Conservation (phyloP, 2,113 vertebrate genomes). For the Laterallus jamaicensis region DNA sequence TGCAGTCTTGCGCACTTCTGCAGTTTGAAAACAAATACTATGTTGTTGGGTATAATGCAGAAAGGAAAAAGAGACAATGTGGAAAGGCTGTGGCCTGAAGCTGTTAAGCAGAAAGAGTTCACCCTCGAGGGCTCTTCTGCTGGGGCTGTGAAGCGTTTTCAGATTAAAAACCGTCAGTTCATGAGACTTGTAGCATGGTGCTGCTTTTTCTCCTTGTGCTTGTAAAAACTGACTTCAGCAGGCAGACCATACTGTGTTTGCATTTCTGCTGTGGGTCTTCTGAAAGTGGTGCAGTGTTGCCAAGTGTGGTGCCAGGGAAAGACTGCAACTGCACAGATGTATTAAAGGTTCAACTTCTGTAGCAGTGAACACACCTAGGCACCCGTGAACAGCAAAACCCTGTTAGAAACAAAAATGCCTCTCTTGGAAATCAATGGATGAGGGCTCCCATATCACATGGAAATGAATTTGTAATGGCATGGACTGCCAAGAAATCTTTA, state of each 20-base stretch:
- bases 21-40: background rate
- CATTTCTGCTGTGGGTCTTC: background rate
- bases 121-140: background rate
- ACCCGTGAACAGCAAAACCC: background rate
- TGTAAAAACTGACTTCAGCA: background rate
- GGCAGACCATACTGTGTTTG: background rate
- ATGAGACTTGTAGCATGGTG: background rate
- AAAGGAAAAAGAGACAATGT: background rate
- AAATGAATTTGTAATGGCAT: background rate
- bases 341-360: background rate
- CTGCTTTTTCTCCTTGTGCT: background rate
- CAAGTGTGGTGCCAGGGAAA: background rate
- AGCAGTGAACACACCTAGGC: background rate
- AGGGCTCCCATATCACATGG: background rate
- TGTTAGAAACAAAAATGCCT: background rate
- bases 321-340: background rate
- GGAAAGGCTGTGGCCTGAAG: background rate
- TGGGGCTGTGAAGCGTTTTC: background rate
- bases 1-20: background rate
- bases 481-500: background rate
- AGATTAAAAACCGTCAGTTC: background rate
- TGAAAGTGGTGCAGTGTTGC: background rate
- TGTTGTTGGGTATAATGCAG: background rate
- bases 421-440: background rate
- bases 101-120: background rate